Evolutionary conservation across 1,140 invertebrate species (phyloP).

Genomic region (Drosophila kurseongensis): DNA sequence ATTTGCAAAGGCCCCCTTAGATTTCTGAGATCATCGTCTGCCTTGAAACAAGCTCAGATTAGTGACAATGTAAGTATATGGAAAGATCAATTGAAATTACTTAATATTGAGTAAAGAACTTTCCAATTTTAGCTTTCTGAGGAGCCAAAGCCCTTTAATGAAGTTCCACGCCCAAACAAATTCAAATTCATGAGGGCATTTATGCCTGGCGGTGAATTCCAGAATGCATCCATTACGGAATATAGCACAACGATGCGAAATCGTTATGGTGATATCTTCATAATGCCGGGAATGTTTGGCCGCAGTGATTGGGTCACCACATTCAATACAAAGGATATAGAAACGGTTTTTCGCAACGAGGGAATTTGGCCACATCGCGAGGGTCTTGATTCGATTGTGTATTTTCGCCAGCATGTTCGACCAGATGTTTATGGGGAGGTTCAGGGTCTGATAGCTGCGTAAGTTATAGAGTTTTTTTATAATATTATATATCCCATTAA

Average conservation of each 20-base stretch:
- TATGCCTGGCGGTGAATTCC: slow-evolving; percentile 59
- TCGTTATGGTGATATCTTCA: slow-evolving; percentile 61
- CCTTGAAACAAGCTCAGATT: slow-evolving; percentile 4
- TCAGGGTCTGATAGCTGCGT: slow-evolving; percentile 54
- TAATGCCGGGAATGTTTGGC: slow-evolving; percentile 68
- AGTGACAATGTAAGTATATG: slow-evolving; percentile 9
- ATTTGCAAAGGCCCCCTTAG: slow-evolving; percentile 1
- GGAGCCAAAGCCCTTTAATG: slow-evolving; percentile 19
- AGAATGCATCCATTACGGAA: slow-evolving; percentile 45
- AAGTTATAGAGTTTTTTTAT: slow-evolving; percentile 4
- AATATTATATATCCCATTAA: background rate
- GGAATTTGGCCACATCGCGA: slow-evolving; percentile 74
- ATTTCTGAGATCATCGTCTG: slow-evolving; percentile 16
- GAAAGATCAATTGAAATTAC: background rate
- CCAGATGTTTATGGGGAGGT: slow-evolving; percentile 42
- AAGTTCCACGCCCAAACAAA: slow-evolving; percentile 51
- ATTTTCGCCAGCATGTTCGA: slow-evolving; percentile 52
- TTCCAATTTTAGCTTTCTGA: background rate
- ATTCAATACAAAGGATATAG: slow-evolving; percentile 63
- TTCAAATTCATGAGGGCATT: slow-evolving; percentile 54
- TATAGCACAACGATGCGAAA: slow-evolving; percentile 41
- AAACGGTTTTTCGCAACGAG: slow-evolving; percentile 69
- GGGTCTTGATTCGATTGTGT: slow-evolving; percentile 51
- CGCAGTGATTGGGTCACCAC: slow-evolving; percentile 59
- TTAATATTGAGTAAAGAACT: background rate